Base-by-base conservation (phyloP, 1,140 invertebrate genomes). In the Diprion similis region DNA sequence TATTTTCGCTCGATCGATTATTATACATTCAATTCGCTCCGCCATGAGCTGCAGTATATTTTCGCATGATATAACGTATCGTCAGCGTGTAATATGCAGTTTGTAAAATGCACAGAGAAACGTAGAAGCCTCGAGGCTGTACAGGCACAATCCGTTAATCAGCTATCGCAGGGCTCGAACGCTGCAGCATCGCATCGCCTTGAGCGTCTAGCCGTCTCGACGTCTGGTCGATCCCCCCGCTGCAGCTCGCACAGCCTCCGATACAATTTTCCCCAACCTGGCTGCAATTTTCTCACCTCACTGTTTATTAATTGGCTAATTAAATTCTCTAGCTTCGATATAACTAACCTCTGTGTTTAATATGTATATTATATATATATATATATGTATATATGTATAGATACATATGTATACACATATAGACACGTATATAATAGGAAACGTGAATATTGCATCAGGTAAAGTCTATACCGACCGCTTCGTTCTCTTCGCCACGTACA, bases 131-230 rank as follows among this genome's bases (percentile, higher is more conserved):
- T 59, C 24, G 11, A 13, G 4, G n/a, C 11, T 6, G 6, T 59
- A 17, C n/a, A 59, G 11, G n/a, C n/a, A 8, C 51, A 59, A 59
- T 59, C 51, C 51, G 51, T 59, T 59, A 59, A 59, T 59, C 51
- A 59, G 51, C 51, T 59, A 59, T 59, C 9, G 51, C 51, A 59
- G 51, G 51, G 24, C 51, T 59, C 24, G 24, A 37, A 37, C 24
- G 51, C 51, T 0, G 51, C 51, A 59, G 11, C 51, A 59, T 13
- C 51, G 11, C 51, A 59, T 59, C n/a, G 51, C 51, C 51, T 59
- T 59, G 51, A 59, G 51, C 51, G 51, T 59, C 51, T 59, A 59
- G 51, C 51, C 51, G 51, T 59, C 51, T 59, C 51, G 51, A 17
- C 51, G 51, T 59, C 51, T 59, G 11, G 51, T 59, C 51, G 24